Evolutionary conservation across 2,113 vertebrate species (phyloP).

Genomic region (Podarcis muralis): DNA sequence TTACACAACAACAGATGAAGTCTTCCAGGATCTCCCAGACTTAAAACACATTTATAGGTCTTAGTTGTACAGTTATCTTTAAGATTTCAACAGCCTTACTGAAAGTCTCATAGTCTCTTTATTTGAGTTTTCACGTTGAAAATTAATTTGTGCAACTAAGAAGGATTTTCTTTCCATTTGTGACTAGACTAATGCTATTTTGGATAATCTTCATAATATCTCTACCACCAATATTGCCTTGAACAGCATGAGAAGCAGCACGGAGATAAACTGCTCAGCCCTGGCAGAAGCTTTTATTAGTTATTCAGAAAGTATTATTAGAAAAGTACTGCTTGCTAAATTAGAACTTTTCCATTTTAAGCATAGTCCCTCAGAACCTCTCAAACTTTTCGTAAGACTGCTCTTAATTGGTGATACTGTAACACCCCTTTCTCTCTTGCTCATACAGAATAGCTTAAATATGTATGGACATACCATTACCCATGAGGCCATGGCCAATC

Average conservation of each 20-base stretch:
- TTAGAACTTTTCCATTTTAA: conserved; percentile 37
- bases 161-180: conserved; percentile 56
- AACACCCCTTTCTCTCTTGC: conserved; percentile 32
- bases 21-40: conserved; percentile 11
- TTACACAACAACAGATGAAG: neutral
- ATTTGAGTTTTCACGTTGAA: conserved; percentile 27
- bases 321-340: conserved; percentile 46
- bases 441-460: neutral
- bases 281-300: conserved; percentile 25
- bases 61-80: conserved; percentile 37
- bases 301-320: conserved; percentile 26
- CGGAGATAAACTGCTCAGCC: conserved; percentile 22
- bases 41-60: conserved; percentile 44
- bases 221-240: conserved; percentile 30
- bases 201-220: conserved; percentile 53
- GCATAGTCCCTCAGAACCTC: neutral
- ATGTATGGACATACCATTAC: neutral
- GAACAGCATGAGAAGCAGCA: conserved; percentile 42
- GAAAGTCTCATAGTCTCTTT: conserved; percentile 44
- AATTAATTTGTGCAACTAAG: conserved; percentile 61
- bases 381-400: neutral
- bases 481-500: neutral
- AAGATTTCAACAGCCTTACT: conserved; percentile 40
- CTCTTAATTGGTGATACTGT: neutral
- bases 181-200: conserved; percentile 54